Percentiles rank a stretch among this genome's conserved stretches.
These are phyloP conservation scores for Coenonympha glycerion DNA, from an alignment of 2,888 invertebrate species.

Conservation along the genomic window DNA sequence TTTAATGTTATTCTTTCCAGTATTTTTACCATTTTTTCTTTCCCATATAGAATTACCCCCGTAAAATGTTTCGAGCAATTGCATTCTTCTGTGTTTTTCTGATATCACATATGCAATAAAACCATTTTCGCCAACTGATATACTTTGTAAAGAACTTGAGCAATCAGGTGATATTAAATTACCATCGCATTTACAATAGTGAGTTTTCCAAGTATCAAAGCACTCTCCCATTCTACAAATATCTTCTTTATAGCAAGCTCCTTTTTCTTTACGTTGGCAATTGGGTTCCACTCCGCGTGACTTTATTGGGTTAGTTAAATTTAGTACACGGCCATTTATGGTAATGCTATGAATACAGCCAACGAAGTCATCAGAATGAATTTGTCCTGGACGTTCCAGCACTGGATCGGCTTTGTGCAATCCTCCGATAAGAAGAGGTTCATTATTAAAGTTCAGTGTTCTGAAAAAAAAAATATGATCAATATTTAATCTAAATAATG, in stretches of 20 bases:
- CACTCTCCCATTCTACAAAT: slow-evolving; percentile 80
- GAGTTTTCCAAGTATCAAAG: slow-evolving; percentile 88
- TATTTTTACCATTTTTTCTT: slow-evolving; percentile 47
- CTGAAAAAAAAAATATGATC: slow-evolving; percentile 61
- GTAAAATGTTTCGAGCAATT: slow-evolving; percentile 87
- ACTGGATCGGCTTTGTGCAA: slow-evolving; percentile 89
- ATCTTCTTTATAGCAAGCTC: slow-evolving; percentile 78
- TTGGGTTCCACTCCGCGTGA: slow-evolving; percentile 83
- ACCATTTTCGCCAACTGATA: slow-evolving; percentile 85
- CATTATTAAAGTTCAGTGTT: slow-evolving; percentile 92
- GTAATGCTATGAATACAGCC: slow-evolving; percentile 95
- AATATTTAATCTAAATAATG: not conserved
- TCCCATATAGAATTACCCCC: slow-evolving; percentile 83
- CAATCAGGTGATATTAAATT: slow-evolving; percentile 87
- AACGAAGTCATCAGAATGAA: slow-evolving; percentile 93
- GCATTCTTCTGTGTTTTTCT: slow-evolving; percentile 90
- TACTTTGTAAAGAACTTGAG: slow-evolving; percentile 83
- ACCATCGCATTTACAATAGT: slow-evolving; percentile 82
- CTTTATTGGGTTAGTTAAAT: slow-evolving; percentile 85
- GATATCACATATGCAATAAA: slow-evolving; percentile 86
- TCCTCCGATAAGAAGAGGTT: slow-evolving; percentile 90
- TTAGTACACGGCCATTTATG: slow-evolving; percentile 88
- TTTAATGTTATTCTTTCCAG: slow-evolving; percentile 49
- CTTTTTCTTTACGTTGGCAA: slow-evolving; percentile 82
- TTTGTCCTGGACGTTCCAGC: slow-evolving; percentile 90